Conservation (phyloP, 2,113 vertebrate species). For the Phasianus colchicus region DNA sequence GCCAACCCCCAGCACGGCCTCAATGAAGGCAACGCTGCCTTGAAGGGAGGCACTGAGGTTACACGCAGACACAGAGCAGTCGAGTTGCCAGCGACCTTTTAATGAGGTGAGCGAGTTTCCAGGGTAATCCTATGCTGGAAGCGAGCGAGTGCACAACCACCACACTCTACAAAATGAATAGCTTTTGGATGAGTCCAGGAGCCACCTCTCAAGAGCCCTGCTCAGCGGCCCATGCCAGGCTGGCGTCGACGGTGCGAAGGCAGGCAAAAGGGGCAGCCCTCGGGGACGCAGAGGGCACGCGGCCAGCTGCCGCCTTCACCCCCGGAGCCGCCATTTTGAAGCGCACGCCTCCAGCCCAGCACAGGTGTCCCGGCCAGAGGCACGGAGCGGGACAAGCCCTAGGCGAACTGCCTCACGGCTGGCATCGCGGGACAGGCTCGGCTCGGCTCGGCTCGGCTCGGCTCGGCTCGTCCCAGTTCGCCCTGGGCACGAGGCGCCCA, state of each 20-base stretch:
- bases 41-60: fast-evolving
- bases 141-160: background rate
- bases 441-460: too few species aligned
- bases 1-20: too few species aligned
- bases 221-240: background rate
- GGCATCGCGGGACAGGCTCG: background rate
- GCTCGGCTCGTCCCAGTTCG: too few species aligned
- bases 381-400: background rate
- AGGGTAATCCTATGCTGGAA: background rate
- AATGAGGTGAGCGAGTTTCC: background rate
- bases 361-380: background rate
- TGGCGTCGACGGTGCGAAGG: too few species aligned
- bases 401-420: background rate
- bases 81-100: too few species aligned
- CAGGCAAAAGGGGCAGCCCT: too few species aligned
- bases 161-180: background rate
- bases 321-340: background rate
- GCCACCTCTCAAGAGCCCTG: background rate
- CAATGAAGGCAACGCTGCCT: background rate
- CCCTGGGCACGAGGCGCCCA: background rate
- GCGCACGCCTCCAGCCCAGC: too few species aligned
- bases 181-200: background rate
- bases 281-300: too few species aligned
- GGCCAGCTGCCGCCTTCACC: background rate
- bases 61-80: fast-evolving